Evolutionary conservation across 1,140 invertebrate genomes (phyloP).

Genomic region (Dreissena rostriformis): DNA sequence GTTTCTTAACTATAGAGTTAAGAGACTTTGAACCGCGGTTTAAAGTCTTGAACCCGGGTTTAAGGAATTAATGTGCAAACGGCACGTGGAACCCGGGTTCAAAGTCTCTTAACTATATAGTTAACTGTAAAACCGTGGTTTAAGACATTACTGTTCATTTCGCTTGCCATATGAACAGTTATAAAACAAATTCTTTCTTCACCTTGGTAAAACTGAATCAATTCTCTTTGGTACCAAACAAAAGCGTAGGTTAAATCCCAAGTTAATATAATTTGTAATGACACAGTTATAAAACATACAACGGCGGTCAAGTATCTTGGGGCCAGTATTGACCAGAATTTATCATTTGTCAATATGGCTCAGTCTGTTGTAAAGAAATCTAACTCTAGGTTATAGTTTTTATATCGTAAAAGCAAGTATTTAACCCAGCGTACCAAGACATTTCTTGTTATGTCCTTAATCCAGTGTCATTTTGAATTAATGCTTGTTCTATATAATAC

Average conservation of each 20-base stretch:
- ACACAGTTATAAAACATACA: conserved; percentile 17
- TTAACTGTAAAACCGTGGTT: no score
- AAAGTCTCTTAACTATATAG: no score
- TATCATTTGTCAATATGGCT: not conserved
- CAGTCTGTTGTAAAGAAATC: not conserved
- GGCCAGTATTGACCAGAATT: not conserved
- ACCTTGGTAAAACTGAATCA: conserved; percentile 56
- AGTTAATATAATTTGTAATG: conserved; percentile 37
- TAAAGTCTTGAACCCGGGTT: no score
- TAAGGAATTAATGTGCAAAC: no score
- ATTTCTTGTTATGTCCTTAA: not conserved
- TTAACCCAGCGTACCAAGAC: not conserved
- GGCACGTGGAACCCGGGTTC: no score
- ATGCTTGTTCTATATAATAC: not conserved
- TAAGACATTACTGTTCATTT: no score
- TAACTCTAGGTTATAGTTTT: not conserved
- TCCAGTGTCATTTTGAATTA: not conserved
- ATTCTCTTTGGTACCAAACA: conserved; percentile 51
- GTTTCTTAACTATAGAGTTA: no score
- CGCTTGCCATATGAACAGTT: no score
- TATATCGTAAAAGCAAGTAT: conserved; percentile 7
- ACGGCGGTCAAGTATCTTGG: not conserved
- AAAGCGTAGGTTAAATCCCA: conserved; percentile 12
- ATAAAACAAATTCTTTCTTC: conserved; percentile 54
- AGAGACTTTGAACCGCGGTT: no score